Evolutionary conservation across 1,140 invertebrate species (phyloP), one percentile per base, ranked within the genome.

Genomic region (Drosophila orosa): DNA sequence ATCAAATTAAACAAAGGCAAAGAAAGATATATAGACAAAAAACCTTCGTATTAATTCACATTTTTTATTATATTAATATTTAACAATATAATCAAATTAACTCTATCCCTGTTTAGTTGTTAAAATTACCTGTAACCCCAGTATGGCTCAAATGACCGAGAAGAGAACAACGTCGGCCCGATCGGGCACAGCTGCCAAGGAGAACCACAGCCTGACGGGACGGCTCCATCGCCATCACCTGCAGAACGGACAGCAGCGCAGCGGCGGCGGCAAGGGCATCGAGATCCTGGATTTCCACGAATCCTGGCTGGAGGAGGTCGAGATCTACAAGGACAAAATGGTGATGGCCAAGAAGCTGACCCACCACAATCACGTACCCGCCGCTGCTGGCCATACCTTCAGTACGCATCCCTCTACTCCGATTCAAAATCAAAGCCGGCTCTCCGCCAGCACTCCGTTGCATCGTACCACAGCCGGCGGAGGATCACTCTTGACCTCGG

Each of bases 271-370:
- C 42, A 91, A 91, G 56, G 86, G 90, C 44, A 76, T 91, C n/a
- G 91, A 92, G 52, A 92, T 92, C 7, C 59, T 90, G 19, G 91
- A 92, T 45, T 92, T 92, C 39, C 91, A 91, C 19, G 91, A 92
- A 19, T 92, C 91, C 15, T 92, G 91, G 91, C 74, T 91, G 45
- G 90, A 92, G 44, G 91, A 92, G 66, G 85, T 92, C 13, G 89
- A 92, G 48, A 33, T 90, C 2, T 91, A 91, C 42, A 91, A 91
- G 58, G 90, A 91, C 45, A 87, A 85, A 31, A 59, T 91, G 74
- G 71, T 84, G 19, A 75, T 69, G 59, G 56, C 74, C 68, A 90
- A 91, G 25, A 84, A 87, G 47, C 44, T 83, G 54, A 44, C 76
- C 13, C 77, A 86, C 27, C 81, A 83, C 45, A 90, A 86, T 44